Evolutionary conservation across 2,113 vertebrate species (phyloP), one percentile per base, ranked within the genome.

Genomic region (Oxyruncus cristatus): DNA sequence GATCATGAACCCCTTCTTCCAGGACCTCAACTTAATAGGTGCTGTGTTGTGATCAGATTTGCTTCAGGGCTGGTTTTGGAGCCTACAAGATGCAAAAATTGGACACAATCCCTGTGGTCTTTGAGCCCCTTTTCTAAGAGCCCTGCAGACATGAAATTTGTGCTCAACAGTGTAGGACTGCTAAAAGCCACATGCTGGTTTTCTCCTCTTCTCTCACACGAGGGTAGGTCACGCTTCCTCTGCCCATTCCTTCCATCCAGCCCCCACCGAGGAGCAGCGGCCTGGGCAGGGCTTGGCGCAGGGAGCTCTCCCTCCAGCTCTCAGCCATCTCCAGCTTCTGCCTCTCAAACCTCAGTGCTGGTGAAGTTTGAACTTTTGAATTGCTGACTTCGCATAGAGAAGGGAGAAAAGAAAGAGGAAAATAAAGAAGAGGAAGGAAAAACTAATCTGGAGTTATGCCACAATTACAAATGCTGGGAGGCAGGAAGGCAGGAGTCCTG

Each of bases 401-500:
- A 85, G 49, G 91, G 58, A 68, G 56, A 85, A 73, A 93, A 85
- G 22, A 90, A 95, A 96, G 90, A 90, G 90, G 89, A 89, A 86
- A 96, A 85, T 46, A 77, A 83, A 83, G 63, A 91, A 91, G 62
- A 7, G 79, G 76, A 95, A 89, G 78, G 71, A 73, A 76, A 91
- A 91, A 74, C 12, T 39, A 52, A 80, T 44, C 42, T 74, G 55
- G 63, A 92, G 35, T 70, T 74, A 42, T n/a, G 88, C 33, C 88
- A 58, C 15, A 2, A 53, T n/a, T 93, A 66, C 88, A 44, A 18
- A 93, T 19, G 44, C 70, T 79, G 46, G 41, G 32, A 92, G 88
- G 75, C 47, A 83, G 78, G 78, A 93, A 56, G 49, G 32, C 56
- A 72, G 62, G 58, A 23, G 37, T 67, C 49, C 47, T 0, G 0